Conservation (phyloP, 2,797 vertebrate species). For the Enteromius trimaculatus region DNA sequence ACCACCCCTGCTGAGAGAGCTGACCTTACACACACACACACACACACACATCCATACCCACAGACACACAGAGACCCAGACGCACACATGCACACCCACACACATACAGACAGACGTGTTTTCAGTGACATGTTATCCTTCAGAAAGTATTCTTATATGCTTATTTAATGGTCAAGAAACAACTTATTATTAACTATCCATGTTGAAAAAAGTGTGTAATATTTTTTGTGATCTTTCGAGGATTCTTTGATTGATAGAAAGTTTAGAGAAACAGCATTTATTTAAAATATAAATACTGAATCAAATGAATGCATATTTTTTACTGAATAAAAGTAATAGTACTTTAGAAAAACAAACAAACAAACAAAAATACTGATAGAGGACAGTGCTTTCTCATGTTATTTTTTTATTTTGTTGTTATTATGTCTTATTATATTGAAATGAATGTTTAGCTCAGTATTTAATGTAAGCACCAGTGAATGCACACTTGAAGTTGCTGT, state of each 20-base stretch:
- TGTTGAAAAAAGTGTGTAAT: not conserved
- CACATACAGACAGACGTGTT: too few species aligned
- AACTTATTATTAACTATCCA: not conserved
- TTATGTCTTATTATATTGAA: not conserved
- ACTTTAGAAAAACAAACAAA: not conserved
- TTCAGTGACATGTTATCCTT: not conserved
- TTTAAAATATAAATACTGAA: not conserved
- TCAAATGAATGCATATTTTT: not conserved
- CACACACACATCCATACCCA: not conserved
- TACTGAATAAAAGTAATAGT: not conserved
- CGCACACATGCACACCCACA: too few species aligned
- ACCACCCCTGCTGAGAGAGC: constrained; percentile 65
- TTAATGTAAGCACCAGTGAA: not conserved
- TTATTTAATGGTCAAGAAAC: not conserved
- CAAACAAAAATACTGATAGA: too few species aligned
- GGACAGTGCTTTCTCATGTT: too few species aligned
- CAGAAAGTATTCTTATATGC: not conserved
- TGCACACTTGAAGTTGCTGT: not conserved
- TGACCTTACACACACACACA: constrained; percentile 39
- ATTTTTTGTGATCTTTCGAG: not conserved
- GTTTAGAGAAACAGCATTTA: not conserved
- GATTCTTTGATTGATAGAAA: not conserved
- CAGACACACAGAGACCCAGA: too few species aligned
- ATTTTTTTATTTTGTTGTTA: not conserved
- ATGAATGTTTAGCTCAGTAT: not conserved